Percentiles rank a stretch among this genome's conserved stretches.
Evolutionary conservation across 2,888 invertebrate species (phyloP).

Genomic region (Petrolisthes manimaculis): DNA sequence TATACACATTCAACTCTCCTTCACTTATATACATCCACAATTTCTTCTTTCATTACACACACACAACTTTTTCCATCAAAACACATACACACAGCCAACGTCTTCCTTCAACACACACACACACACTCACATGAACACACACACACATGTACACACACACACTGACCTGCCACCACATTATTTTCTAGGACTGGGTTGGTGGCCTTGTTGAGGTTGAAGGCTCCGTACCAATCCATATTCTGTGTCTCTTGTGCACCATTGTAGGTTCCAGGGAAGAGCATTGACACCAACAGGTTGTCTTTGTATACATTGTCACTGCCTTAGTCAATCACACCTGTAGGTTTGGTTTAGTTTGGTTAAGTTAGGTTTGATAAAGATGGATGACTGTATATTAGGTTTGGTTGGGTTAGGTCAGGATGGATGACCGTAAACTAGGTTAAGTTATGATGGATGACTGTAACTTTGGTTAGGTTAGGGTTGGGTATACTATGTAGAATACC

Average conservation of each 20-base stretch:
- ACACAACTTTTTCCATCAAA: not conserved
- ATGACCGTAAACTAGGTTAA: not conserved
- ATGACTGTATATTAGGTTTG: not conserved
- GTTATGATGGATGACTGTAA: not conserved
- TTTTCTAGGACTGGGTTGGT: not conserved
- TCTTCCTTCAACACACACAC: not conserved
- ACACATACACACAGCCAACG: not conserved
- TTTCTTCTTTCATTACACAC: too few relatives aligned
- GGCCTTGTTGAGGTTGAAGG: constrained; percentile 56
- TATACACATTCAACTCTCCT: not conserved
- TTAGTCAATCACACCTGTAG: constrained; percentile 52
- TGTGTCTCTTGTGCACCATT: constrained; percentile 38
- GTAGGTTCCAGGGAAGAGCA: constrained; percentile 52
- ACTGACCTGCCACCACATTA: constrained; percentile 61
- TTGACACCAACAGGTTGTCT: constrained; percentile 40
- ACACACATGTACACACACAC: not conserved
- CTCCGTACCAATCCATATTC: constrained; percentile 47
- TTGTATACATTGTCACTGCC: constrained; percentile 34
- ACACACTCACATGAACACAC: not conserved
- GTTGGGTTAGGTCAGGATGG: not conserved
- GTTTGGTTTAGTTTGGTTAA: too few relatives aligned
- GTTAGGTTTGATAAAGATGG: not conserved
- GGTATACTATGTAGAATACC: not conserved
- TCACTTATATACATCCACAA: not conserved
- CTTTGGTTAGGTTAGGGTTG: not conserved